Conservation (phyloP, 2,888 invertebrate species). For the Meghimatium bilineatum region DNA sequence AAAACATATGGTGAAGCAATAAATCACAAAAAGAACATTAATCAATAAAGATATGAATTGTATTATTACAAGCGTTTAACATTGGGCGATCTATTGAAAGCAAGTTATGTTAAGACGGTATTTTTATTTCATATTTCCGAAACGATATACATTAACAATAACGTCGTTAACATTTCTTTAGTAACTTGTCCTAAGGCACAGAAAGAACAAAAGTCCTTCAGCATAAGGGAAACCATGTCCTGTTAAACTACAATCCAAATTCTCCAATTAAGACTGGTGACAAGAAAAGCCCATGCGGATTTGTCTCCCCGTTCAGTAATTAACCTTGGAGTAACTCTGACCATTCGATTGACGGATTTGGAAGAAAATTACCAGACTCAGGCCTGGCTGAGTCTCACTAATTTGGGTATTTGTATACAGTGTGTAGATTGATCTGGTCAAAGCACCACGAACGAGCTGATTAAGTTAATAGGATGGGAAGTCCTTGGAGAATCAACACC, state of each 20-base stretch:
- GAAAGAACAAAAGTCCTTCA: neutral
- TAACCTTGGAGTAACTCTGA: neutral
- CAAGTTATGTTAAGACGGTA: no score
- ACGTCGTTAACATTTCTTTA: no score
- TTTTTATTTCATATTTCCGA: no score
- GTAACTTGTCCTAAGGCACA: no score
- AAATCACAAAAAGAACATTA: no score
- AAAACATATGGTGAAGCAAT: no score
- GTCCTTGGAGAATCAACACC: neutral
- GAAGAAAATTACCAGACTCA: neutral
- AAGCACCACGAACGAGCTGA: neutral
- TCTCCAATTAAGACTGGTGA: slow-evolving; percentile 1
- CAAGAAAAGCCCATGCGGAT: neutral
- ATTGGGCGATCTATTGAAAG: no score
- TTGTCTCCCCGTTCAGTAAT: neutral
- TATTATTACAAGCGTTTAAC: no score
- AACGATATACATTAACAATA: no score
- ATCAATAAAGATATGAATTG: no score
- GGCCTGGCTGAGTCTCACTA: neutral
- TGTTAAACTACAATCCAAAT: neutral
- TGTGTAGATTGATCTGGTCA: neutral
- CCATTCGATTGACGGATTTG: neutral
- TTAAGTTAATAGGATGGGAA: neutral
- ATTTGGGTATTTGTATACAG: slow-evolving; percentile 36
- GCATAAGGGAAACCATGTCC: neutral